A percentile compares a stretch with the other conserved stretches of the same genome.
These are phyloP conservation scores for Pristionchus arcanus DNA, from an alignment of 2,888 invertebrate species.

Conservation along the genomic window DNA sequence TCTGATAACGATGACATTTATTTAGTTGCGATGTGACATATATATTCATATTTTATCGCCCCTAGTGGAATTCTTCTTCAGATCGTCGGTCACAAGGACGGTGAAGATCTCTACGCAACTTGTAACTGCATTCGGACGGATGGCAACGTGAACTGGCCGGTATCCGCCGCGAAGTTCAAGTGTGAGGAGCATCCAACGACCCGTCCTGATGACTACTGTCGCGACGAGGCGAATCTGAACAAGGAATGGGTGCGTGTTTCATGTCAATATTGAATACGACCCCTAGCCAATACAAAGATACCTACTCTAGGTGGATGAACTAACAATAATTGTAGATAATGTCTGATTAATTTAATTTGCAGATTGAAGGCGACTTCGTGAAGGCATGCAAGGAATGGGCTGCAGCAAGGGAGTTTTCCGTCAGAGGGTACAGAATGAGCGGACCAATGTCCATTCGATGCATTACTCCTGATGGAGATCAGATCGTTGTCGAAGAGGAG, in stretches of 20 bases:
- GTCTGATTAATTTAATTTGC: background rate
- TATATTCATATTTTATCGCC: too few species aligned
- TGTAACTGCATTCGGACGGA: background rate
- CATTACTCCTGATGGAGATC: background rate
- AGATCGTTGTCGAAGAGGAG: background rate
- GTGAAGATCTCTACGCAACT: too few species aligned
- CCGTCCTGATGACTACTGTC: background rate
- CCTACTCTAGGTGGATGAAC: too few species aligned
- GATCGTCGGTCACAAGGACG: too few species aligned
- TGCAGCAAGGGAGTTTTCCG: background rate
- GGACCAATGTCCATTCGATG: background rate
- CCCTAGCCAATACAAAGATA: too few species aligned
- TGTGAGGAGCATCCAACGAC: too few species aligned
- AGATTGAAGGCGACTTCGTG: background rate
- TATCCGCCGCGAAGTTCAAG: too few species aligned
- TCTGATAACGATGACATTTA: too few species aligned
- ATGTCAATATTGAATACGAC: too few species aligned
- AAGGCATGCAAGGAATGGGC: background rate
- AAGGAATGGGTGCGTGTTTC: background rate
- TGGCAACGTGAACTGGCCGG: too few species aligned
- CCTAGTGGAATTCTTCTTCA: too few species aligned
- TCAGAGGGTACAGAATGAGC: background rate
- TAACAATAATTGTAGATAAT: background rate
- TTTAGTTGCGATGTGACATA: too few species aligned
- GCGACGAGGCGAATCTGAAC: background rate